Conservation (phyloP, 2,888 invertebrate species). For the Achlya flavicornis region DNA sequence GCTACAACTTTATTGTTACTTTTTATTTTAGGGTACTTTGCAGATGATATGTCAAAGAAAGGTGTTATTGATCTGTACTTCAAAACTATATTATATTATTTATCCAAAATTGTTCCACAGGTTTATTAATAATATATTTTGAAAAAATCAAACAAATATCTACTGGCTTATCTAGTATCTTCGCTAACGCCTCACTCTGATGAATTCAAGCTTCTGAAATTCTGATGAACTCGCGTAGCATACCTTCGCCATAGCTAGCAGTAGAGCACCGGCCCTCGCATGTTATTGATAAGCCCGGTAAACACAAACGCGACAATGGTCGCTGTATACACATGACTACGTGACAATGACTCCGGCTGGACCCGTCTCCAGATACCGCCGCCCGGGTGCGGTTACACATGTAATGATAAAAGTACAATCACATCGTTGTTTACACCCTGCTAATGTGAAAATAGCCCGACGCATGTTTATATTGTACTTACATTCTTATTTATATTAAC, state of each 20-base stretch:
- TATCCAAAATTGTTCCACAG: too few relatives aligned
- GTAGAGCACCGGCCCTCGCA: conserved; percentile 29
- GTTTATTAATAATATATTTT: too few relatives aligned
- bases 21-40: too few relatives aligned
- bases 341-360: conserved; percentile 73
- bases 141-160: too few relatives aligned
- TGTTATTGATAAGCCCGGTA: conserved; percentile 79
- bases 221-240: conserved; percentile 15
- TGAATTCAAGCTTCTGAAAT: too few relatives aligned
- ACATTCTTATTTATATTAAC: neutral
- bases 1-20: too few relatives aligned
- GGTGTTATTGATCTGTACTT: too few relatives aligned
- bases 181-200: too few relatives aligned
- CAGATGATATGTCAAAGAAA: too few relatives aligned
- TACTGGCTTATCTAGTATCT: too few relatives aligned
- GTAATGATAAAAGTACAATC: conserved; percentile 64
- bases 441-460: conserved; percentile 22
- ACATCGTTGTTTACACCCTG: conserved; percentile 48
- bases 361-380: conserved; percentile 35
- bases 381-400: conserved; percentile 47
- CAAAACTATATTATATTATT: too few relatives aligned
- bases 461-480: conserved; percentile 8
- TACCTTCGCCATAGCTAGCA: conserved; percentile 31
- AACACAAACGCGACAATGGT: conserved; percentile 68
- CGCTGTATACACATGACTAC: conserved; percentile 51